Conservation (phyloP, 2,113 vertebrate species). For the Aplodontia rufa region DNA sequence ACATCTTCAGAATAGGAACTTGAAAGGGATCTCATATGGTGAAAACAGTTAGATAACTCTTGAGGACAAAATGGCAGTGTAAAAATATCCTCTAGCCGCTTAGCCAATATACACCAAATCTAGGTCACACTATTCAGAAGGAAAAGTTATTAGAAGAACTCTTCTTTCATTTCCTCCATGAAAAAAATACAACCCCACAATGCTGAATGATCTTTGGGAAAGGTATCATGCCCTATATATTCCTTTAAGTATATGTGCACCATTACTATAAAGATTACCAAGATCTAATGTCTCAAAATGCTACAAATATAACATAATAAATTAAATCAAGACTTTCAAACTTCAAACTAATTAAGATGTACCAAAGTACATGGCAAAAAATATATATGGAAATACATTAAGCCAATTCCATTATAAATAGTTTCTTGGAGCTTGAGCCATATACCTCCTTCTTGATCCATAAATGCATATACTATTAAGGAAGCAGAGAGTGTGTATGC, state of each 20-base stretch:
- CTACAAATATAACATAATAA: conserved; percentile 8
- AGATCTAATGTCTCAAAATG: not conserved
- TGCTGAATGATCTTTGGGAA: not conserved
- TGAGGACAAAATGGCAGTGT: conserved; percentile 73
- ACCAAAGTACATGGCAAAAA: not conserved
- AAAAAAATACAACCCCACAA: conserved; percentile 46
- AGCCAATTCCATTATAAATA: not conserved
- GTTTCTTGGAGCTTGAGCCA: not conserved
- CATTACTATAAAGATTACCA: not conserved
- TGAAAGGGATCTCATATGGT: conserved; percentile 70
- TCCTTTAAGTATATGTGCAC: not conserved
- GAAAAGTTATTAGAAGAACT: conserved; percentile 69
- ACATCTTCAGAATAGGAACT: conserved; percentile 43
- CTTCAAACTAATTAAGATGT: conserved; percentile 7
- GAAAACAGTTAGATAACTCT: conserved; percentile 71
- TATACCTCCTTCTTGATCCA: not conserved
- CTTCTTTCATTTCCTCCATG: conserved; percentile 33
- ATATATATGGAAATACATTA: not conserved
- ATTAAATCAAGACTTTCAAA: not conserved
- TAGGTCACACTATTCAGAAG: conserved; percentile 74
- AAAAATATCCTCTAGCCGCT: conserved; percentile 74
- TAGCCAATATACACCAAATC: conserved; percentile 67
- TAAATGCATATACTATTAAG: not conserved
- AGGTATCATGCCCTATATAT: not conserved
- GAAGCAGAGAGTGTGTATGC: not conserved